Conservation (phyloP, 2,113 vertebrate species). For the Rhagologus leucostigma region DNA sequence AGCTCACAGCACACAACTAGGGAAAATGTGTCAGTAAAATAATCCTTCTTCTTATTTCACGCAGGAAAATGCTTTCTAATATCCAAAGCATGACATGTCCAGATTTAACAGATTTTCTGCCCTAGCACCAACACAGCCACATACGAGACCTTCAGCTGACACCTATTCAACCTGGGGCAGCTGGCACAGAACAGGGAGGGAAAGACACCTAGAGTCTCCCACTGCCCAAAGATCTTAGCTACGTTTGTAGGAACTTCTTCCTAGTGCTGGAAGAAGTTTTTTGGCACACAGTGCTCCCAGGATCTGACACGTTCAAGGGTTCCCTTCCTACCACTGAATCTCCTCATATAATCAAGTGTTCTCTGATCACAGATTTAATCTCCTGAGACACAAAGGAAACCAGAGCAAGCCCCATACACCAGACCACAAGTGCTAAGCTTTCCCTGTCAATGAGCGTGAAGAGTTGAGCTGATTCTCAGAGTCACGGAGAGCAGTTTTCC, state of each 20-base stretch:
- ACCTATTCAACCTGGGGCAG: not conserved
- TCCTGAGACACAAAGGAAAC: not conserved
- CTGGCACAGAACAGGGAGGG: not conserved
- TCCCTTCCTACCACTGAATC: not conserved
- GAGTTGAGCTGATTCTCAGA: not conserved
- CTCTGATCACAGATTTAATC: not conserved
- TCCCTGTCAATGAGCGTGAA: accelerated
- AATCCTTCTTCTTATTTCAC: not conserved
- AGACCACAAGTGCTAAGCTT: not conserved
- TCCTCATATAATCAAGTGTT: not conserved
- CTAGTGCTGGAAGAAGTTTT: not conserved
- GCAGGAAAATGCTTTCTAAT: not conserved
- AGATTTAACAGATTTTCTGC: not conserved
- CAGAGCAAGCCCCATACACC: not conserved
- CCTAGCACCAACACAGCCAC: not conserved
- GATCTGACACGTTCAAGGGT: not conserved
- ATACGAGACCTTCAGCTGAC: not conserved
- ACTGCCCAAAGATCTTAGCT: not conserved
- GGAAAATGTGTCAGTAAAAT: not conserved
- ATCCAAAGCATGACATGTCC: not conserved
- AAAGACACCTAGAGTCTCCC: not conserved
- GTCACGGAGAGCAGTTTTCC: not conserved
- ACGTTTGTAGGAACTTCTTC: accelerated
- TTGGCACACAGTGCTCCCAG: not conserved
- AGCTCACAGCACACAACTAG: not conserved